Base-by-base conservation (phyloP, 2,888 invertebrate genomes). In the Drosophila fulvimacula region DNA sequence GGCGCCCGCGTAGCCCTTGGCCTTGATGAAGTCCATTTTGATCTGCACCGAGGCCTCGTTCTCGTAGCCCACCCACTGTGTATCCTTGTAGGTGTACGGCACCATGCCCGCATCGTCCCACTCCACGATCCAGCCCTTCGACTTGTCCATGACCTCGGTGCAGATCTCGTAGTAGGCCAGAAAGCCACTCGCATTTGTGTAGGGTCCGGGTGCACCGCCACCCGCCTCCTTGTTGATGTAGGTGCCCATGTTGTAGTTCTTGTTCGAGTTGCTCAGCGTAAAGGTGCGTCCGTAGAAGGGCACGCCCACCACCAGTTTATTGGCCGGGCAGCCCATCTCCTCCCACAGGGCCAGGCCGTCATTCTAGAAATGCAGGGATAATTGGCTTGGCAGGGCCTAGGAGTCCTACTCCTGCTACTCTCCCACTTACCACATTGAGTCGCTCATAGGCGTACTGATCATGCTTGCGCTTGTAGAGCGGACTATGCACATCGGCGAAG, bases 221-320 rank as follows among this genome's bases (percentile, higher is more conserved):
- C 96, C 97, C 5, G 97, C 97, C 93, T 97, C 98, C 92, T 97
- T 97, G 91, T 97, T 97, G 89, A 98, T 97, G 91, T 96, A 97
- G 0, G 97, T 97, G 36, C 97, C 97, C 41, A 96, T 94, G 56
- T 95, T 95, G 90, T 97, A 96, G 93, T 97, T 97, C 75, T 94
- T 96, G 92, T 97, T 97, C 13, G 97, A 95, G 62, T 94, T 94
- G 62, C 97, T 95, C 27, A 98, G 93, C 0, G 97, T 97, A 91
- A 95, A 98, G 2, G 96, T 96, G 58, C 97, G 94, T 0, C 97
- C 98, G 91, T 98, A 98, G 93, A 97, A 97, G 0, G 98, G 97
- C 57, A 97, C 95, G 17, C 98, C 98, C 2, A 98, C 97, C 0
- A 98, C 95, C 41, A 98, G 93, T 92, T 97, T 97, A 91, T 97